Conservation (phyloP, 2,797 vertebrate species). For the Stomatorhinus walkeri region DNA sequence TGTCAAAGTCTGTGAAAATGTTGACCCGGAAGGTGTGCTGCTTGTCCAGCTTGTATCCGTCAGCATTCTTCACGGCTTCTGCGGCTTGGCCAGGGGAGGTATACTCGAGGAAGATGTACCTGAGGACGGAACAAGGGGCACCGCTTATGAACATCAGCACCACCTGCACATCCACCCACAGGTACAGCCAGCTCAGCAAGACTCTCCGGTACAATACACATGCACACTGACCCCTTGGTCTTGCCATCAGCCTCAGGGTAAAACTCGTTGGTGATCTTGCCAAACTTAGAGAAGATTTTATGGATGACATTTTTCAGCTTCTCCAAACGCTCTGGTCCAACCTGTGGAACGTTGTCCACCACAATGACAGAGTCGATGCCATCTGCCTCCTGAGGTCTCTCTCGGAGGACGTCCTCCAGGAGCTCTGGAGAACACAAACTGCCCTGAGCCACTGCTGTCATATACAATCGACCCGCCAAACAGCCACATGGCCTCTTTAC, state of each 20-base stretch:
- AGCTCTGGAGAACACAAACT: conserved; percentile 60
- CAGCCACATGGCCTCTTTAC: neutral
- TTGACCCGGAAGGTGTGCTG: conserved; percentile 96
- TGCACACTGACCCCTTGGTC: conserved; percentile 79
- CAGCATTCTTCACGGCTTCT: conserved; percentile 89
- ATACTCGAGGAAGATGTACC: conserved; percentile 96
- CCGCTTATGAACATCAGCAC: neutral
- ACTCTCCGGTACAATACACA: neutral
- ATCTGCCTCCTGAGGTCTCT: conserved; percentile 84
- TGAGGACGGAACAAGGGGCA: conserved; percentile 32
- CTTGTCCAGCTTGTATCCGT: conserved; percentile 96
- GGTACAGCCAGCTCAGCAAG: neutral
- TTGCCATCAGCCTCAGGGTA: conserved; percentile 85
- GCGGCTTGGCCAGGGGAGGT: conserved; percentile 76
- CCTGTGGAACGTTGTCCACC: conserved; percentile 91
- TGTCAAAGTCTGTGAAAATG: conserved; percentile 96
- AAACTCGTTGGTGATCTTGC: conserved; percentile 92
- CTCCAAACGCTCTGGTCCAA: conserved; percentile 85
- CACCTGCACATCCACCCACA: neutral
- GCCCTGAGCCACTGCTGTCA: neutral
- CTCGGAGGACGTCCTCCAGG: conserved; percentile 76
- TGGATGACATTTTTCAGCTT: conserved; percentile 96
- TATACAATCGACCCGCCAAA: neutral
- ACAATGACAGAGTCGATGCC: conserved; percentile 95
- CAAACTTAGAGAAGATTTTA: conserved; percentile 98